These are phyloP conservation scores for Solen grandis DNA, from an alignment of 1,140 invertebrate species.

Conservation along the genomic window DNA sequence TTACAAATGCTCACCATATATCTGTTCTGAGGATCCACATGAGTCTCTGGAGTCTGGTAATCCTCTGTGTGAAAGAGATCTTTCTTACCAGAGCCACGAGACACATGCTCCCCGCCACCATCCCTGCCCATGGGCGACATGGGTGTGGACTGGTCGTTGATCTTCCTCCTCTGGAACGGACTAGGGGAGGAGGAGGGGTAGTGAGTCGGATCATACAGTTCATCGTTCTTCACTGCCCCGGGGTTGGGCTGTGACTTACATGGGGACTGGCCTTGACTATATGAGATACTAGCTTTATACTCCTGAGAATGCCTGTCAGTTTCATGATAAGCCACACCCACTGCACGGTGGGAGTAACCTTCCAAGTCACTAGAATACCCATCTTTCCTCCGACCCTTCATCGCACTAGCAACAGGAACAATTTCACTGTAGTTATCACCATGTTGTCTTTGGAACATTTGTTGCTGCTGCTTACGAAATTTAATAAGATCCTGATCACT, in stretches of 20 bases:
- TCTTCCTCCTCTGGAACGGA: conserved; percentile 65
- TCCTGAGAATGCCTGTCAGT: not conserved
- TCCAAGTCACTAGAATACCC: conserved; percentile 77
- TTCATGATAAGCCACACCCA: conserved; percentile 56
- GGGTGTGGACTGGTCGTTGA: conserved; percentile 73
- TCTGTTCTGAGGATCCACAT: conserved; percentile 47
- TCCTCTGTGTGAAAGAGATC: conserved; percentile 38
- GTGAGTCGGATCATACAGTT: conserved; percentile 61
- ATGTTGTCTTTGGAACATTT: conserved; percentile 34
- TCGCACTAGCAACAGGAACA: conserved; percentile 38
- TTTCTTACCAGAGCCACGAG: too few species aligned
- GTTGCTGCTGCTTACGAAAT: conserved; percentile 60
- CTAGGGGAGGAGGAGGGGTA: conserved; percentile 65
- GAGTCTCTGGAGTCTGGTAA: conserved; percentile 8
- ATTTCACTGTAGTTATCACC: conserved; percentile 61
- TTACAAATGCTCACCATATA: conserved; percentile 37
- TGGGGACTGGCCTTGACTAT: not conserved
- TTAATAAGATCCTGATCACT: conserved; percentile 72
- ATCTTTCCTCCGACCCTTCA: conserved; percentile 55
- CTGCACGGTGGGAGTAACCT: conserved; percentile 63
- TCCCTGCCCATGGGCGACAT: conserved; percentile 54
- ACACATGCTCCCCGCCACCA: conserved; percentile 1
- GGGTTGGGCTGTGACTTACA: not conserved
- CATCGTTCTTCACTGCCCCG: conserved; percentile 61
- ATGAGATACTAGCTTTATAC: too few species aligned